phyloP scores from a whole-genome alignment of 2,888 invertebrate species.

The Papilio gigon region DNA sequence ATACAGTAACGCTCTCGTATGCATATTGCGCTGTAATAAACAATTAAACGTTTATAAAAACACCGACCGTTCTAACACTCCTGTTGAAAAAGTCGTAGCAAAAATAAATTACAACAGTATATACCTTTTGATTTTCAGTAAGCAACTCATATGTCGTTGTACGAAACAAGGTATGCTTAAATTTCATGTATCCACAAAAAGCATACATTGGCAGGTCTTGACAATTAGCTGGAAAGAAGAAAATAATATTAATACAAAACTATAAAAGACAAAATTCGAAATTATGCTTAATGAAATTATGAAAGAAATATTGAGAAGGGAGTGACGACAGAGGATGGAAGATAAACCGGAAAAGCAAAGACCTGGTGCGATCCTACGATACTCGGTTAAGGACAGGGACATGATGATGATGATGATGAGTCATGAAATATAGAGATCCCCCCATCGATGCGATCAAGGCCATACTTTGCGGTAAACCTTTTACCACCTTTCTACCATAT shows the following conservation, averaged over 20 bases:
- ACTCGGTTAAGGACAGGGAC: too few species aligned
- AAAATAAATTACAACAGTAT: background rate
- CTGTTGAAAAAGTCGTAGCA: background rate
- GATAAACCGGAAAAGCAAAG: too few species aligned
- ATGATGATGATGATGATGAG: too few species aligned
- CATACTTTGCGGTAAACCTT: too few species aligned
- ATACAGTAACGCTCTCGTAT: slow-evolving; percentile 81
- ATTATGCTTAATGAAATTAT: too few species aligned
- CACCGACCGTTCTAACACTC: background rate
- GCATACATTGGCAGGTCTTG: slow-evolving; percentile 83
- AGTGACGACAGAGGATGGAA: too few species aligned
- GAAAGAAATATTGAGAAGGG: too few species aligned
- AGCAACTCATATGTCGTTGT: slow-evolving; percentile 84
- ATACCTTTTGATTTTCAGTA: slow-evolving; percentile 83
- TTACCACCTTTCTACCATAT: too few species aligned
- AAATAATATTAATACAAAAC: background rate
- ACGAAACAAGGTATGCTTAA: slow-evolving; percentile 80
- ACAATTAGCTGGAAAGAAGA: slow-evolving; percentile 64
- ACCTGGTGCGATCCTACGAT: too few species aligned
- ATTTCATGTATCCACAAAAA: slow-evolving; percentile 84
- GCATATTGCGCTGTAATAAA: slow-evolving; percentile 77
- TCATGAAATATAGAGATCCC: too few species aligned
- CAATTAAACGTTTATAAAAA: background rate
- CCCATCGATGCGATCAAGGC: too few species aligned
- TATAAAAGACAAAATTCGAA: background rate